A percentile compares a stretch with the other conserved stretches of the same genome.
These are phyloP conservation scores for Aplochiton taeniatus DNA, from an alignment of 2,797 vertebrate species.

Conservation along the genomic window DNA sequence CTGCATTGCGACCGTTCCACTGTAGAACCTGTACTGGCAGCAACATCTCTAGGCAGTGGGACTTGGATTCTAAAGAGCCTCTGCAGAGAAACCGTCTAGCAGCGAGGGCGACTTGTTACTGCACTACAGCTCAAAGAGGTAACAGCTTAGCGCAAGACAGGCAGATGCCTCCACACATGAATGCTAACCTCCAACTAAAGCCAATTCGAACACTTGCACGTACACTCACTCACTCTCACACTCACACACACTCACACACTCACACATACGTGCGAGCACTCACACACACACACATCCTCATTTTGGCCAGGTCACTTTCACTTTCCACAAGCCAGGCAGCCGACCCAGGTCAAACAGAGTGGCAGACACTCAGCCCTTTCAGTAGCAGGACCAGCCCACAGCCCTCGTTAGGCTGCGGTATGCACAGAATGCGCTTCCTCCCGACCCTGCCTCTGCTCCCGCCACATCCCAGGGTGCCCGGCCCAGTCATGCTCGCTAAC, in stretches of 20 bases:
- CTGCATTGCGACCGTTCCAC: too few species aligned
- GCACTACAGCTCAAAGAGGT: conserved; percentile 11
- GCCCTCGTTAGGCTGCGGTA: conserved; percentile 31
- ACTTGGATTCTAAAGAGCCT: conserved; percentile 10
- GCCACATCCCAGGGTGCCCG: background rate
- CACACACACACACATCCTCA: background rate
- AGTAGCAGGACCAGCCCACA: background rate
- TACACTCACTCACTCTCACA: background rate
- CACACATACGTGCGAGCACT: background rate
- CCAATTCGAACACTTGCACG: background rate
- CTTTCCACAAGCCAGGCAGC: too few species aligned
- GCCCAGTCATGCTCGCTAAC: background rate
- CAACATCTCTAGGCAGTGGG: background rate
- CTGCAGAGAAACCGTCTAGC: conserved; percentile 8
- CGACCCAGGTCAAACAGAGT: too few species aligned
- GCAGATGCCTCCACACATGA: conserved; percentile 8
- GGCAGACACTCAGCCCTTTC: background rate
- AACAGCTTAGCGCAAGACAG: background rate
- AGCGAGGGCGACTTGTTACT: conserved; percentile 20
- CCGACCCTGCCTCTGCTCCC: conserved; percentile 14
- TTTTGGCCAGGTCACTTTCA: background rate
- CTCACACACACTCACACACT: background rate
- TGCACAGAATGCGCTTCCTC: conserved; percentile 43
- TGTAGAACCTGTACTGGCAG: too few species aligned
- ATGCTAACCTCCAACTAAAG: background rate